These are phyloP conservation scores for Camelus bactrianus DNA, from an alignment of 2,113 vertebrate species.

Conservation along the genomic window DNA sequence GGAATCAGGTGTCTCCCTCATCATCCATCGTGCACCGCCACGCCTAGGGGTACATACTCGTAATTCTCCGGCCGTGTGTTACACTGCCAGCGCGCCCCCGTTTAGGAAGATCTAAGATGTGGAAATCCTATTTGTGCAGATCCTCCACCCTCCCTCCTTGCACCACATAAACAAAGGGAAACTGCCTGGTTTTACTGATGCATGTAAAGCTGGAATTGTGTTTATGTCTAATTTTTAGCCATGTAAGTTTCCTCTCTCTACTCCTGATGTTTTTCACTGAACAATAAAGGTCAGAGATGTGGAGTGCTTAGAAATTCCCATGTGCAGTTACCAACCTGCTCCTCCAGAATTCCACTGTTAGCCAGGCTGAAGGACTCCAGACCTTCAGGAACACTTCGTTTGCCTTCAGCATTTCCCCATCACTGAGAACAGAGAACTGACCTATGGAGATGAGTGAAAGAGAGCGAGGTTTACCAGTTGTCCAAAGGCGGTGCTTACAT, in stretches of 20 bases:
- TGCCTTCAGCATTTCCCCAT: not conserved
- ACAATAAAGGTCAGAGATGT: not conserved
- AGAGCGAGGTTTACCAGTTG: not conserved
- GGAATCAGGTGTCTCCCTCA: not conserved
- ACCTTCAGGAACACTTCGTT: not conserved
- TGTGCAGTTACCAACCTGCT: not conserved
- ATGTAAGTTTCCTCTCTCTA: not conserved
- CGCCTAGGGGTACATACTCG: not conserved
- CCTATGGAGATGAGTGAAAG: no score
- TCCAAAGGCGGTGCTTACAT: not conserved
- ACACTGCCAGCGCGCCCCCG: no score
- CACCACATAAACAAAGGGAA: not conserved
- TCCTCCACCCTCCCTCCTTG: rapidly evolving
- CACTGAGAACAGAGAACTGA: not conserved
- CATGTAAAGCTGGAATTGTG: not conserved
- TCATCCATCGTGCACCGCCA: not conserved
- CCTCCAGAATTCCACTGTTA: not conserved
- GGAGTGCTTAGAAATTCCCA: not conserved
- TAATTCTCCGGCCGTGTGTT: not conserved
- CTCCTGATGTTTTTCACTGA: not conserved
- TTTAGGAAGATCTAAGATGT: not conserved
- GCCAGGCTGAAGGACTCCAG: not conserved
- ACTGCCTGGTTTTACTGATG: not conserved
- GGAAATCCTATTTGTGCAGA: not conserved
- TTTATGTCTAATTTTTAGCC: not conserved